Conservation (phyloP, 35 echinoderm and acorn worm genomes). For the Nesometra sesokonis region DNA sequence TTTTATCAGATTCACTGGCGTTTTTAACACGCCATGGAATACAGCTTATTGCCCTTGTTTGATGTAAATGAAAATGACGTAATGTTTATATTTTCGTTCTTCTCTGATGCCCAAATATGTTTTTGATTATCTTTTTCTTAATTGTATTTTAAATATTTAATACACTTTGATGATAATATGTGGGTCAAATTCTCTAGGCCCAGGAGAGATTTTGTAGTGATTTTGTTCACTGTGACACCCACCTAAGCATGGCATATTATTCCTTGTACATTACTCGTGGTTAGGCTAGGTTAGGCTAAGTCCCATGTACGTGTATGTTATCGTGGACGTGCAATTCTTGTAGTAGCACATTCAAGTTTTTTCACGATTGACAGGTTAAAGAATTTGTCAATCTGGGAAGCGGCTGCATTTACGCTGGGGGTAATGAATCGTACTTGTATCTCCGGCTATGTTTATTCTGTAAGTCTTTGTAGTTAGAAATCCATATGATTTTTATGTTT, state of each 20-base stretch:
- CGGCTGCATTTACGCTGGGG: not conserved
- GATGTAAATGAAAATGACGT: not conserved
- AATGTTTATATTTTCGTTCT: not conserved
- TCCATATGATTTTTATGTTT: not conserved
- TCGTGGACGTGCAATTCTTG: not conserved
- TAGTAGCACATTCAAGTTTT: not conserved
- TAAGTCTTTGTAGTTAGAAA: not conserved
- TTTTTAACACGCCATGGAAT: not conserved
- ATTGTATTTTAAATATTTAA: not conserved
- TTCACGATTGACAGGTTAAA: not conserved
- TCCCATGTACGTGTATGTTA: not conserved
- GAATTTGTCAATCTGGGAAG: not conserved
- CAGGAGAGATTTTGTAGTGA: not conserved
- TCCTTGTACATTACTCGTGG: not conserved
- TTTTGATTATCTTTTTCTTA: not conserved
- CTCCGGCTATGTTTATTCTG: not conserved
- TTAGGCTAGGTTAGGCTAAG: not conserved
- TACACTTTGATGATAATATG: not conserved
- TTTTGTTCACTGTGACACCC: not conserved
- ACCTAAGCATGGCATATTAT: not conserved
- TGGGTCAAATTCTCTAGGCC: not conserved
- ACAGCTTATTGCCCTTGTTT: not conserved
- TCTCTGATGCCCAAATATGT: not conserved
- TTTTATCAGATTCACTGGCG: not conserved
- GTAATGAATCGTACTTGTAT: not conserved